These are phyloP conservation scores for Cryptoblepharus egeriae DNA, from an alignment of 2,797 vertebrate genomes.

Conservation along the genomic window DNA sequence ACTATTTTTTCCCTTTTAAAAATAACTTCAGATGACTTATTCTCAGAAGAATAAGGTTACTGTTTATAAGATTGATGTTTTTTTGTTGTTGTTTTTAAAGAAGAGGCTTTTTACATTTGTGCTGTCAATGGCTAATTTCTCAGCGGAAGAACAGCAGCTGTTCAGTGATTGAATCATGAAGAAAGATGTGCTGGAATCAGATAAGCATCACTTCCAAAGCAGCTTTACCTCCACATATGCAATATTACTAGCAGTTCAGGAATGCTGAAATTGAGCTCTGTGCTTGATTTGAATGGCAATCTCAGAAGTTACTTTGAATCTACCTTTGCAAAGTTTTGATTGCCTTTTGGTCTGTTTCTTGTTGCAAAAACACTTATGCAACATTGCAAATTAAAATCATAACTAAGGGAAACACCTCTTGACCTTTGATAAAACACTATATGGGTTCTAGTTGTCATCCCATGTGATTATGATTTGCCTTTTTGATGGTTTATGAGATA, in stretches of 20 bases:
- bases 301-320: slow-evolving; percentile 66
- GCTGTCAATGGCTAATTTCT: slow-evolving; percentile 44
- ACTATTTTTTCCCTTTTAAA: not conserved
- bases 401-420: slow-evolving; percentile 34
- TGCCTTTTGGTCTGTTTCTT: slow-evolving; percentile 42
- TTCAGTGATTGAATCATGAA: slow-evolving; percentile 77
- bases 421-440: slow-evolving; percentile 44
- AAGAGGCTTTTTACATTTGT: slow-evolving; percentile 37
- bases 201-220: slow-evolving; percentile 74
- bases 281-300: slow-evolving; percentile 71
- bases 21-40: slow-evolving; percentile 42
- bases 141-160: slow-evolving; percentile 68
- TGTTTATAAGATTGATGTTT: slow-evolving; percentile 34
- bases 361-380: not conserved
- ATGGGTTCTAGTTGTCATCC: slow-evolving; percentile 61
- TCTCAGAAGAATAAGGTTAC: slow-evolving; percentile 51
- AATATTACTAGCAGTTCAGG: slow-evolving; percentile 65
- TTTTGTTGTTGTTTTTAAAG: slow-evolving; percentile 18
- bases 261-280: slow-evolving; percentile 75
- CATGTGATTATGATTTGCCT: slow-evolving; percentile 60
- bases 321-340: slow-evolving; percentile 65
- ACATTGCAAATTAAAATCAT: slow-evolving; percentile 44
- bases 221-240: slow-evolving; percentile 72
- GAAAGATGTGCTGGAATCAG: slow-evolving; percentile 76
- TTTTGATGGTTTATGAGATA: slow-evolving; percentile 28